Conservation (phyloP, 1,140 invertebrate species). For the Pinna nobilis region DNA sequence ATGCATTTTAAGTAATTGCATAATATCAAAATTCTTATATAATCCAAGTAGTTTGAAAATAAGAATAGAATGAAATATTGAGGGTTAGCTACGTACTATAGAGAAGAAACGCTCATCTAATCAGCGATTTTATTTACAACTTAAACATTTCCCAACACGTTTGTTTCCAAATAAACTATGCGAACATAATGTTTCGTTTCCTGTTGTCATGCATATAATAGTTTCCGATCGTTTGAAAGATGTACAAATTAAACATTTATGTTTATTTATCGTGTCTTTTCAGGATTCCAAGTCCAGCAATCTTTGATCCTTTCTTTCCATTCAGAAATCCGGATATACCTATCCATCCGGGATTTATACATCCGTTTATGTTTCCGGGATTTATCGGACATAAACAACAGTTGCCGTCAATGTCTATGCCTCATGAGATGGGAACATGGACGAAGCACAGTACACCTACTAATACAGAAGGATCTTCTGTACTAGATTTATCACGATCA, state of each 20-base stretch:
- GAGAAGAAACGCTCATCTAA: too few species aligned
- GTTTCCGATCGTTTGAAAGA: too few species aligned
- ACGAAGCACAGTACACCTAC: constrained; percentile 6
- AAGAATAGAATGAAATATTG: too few species aligned
- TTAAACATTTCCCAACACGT: too few species aligned
- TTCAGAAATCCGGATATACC: constrained; percentile 27
- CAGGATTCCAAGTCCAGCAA: constrained; percentile 16
- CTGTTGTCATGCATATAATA: too few species aligned
- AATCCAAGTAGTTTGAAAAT: too few species aligned
- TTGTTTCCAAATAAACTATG: too few species aligned
- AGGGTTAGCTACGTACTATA: too few species aligned
- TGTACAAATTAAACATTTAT: background rate
- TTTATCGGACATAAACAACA: constrained; percentile 8
- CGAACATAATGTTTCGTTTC: too few species aligned
- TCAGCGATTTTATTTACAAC: too few species aligned
- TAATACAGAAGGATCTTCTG: background rate
- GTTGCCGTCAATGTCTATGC: background rate
- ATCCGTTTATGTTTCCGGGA: constrained; percentile 24
- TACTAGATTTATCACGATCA: constrained; percentile 9
- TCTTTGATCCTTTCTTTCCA: constrained; percentile 14
- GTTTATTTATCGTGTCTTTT: background rate
- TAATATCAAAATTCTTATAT: too few species aligned
- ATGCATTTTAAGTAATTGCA: too few species aligned
- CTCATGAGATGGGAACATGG: background rate
- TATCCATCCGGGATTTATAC: constrained; percentile 18